Percentiles rank a stretch among this genome's conserved stretches.
These are phyloP conservation scores for Sicus ferrugineus DNA, from an alignment of 2,888 invertebrate genomes.

Conservation along the genomic window DNA sequence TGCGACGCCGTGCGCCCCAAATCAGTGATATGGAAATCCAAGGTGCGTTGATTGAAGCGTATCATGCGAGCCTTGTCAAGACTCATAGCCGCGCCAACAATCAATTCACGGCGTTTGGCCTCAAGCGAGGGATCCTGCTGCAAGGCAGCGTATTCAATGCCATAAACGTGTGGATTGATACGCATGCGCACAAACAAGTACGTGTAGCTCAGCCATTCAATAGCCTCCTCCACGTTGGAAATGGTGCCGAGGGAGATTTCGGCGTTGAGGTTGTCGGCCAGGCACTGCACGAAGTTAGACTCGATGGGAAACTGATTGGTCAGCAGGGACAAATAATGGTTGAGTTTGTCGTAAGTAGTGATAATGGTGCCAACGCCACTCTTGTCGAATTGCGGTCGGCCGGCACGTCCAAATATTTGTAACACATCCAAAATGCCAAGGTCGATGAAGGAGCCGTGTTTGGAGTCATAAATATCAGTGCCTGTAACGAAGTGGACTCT, in stretches of 20 bases:
- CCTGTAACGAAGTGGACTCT: slow-evolving; percentile 39
- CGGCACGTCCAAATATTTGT: slow-evolving; percentile 98
- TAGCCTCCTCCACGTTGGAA: slow-evolving; percentile 92
- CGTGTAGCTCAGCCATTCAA: slow-evolving; percentile 97
- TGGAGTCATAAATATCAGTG: slow-evolving; percentile 97
- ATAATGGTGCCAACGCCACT: slow-evolving; percentile 96
- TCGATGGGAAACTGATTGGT: slow-evolving; percentile 98
- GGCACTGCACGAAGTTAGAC: slow-evolving; percentile 89
- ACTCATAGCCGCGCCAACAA: slow-evolving; percentile 80
- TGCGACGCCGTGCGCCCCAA: slow-evolving; percentile 96
- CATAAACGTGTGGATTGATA: slow-evolving; percentile 84
- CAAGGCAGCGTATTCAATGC: slow-evolving; percentile 70
- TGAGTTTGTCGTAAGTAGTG: slow-evolving; percentile 88
- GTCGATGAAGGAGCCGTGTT: slow-evolving; percentile 92
- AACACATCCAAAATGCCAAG: slow-evolving; percentile 96
- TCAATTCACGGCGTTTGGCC: slow-evolving; percentile 78
- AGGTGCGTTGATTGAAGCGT: slow-evolving; percentile 84
- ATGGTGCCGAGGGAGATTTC: slow-evolving; percentile 98
- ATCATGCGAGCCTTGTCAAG: slow-evolving; percentile 95
- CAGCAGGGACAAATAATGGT: slow-evolving; percentile 91
- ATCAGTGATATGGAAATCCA: slow-evolving; percentile 81
- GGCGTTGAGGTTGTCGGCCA: slow-evolving; percentile 97
- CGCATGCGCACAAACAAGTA: slow-evolving; percentile 94
- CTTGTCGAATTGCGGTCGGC: slow-evolving; percentile 95
- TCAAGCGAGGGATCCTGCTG: slow-evolving; percentile 83